These are phyloP conservation scores for Tetheella fluctuosa DNA, from an alignment of 2,888 invertebrate species.

Conservation along the genomic window DNA sequence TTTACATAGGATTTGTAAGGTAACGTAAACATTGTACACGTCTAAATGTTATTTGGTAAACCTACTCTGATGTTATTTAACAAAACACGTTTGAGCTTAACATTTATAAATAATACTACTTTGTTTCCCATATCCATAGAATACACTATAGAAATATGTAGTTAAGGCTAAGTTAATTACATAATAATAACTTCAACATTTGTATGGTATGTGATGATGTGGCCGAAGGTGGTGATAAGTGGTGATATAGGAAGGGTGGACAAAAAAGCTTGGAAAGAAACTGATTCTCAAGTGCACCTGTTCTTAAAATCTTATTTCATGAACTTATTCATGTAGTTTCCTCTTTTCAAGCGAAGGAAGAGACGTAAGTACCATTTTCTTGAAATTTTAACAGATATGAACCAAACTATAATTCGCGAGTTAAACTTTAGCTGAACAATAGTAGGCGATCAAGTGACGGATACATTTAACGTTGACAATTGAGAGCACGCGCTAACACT, in stretches of 20 bases:
- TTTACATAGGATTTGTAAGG: constrained; percentile 49
- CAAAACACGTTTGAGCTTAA: constrained; percentile 42
- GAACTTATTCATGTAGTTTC: too few species aligned
- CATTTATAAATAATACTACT: constrained; percentile 22
- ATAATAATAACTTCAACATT: neutral
- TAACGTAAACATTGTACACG: constrained; percentile 50
- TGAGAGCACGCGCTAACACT: constrained; percentile 13
- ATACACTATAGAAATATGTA: too few species aligned
- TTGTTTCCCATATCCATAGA: neutral
- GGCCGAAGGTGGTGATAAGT: too few species aligned
- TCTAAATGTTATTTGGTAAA: constrained; percentile 45
- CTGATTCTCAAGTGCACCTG: too few species aligned
- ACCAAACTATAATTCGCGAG: neutral
- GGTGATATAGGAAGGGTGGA: too few species aligned
- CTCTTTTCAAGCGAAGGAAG: too few species aligned
- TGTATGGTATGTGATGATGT: too few species aligned
- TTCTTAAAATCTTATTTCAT: neutral
- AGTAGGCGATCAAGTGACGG: constrained; percentile 8
- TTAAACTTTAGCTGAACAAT: neutral
- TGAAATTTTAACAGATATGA: neutral
- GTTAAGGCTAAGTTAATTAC: neutral
- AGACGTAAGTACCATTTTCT: too few species aligned
- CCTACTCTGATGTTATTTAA: constrained; percentile 45
- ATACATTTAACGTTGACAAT: constrained; percentile 5
- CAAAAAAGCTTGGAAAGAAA: too few species aligned